phyloP scores from a whole-genome alignment of 2,888 invertebrate species.

The Margaritifera margaritifera region DNA sequence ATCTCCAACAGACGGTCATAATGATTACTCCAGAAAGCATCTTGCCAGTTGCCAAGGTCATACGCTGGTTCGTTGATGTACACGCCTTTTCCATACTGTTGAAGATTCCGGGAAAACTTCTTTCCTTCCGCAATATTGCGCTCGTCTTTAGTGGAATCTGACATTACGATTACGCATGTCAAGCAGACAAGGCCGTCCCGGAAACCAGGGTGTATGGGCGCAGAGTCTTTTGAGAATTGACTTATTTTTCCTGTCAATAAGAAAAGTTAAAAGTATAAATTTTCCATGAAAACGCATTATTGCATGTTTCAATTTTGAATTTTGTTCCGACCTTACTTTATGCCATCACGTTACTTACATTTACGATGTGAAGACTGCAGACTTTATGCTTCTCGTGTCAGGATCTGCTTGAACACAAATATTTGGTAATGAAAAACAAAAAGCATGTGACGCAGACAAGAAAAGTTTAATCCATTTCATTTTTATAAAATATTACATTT shows the following conservation, averaged over 20 bases:
- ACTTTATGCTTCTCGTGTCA: too few relatives aligned
- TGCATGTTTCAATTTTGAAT: too few relatives aligned
- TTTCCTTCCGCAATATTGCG: constrained; percentile 3
- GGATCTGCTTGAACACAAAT: too few relatives aligned
- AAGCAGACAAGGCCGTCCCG: constrained; percentile 6
- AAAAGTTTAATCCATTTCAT: too few relatives aligned
- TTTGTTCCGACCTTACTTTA: too few relatives aligned
- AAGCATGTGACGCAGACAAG: too few relatives aligned
- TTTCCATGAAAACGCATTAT: too few relatives aligned
- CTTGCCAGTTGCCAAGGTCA: constrained; percentile 47
- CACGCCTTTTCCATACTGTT: constrained; percentile 36
- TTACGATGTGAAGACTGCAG: too few relatives aligned
- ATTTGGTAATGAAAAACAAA: too few relatives aligned
- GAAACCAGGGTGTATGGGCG: constrained; percentile 12
- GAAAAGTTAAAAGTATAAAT: neutral
- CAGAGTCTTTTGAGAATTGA: constrained; percentile 6
- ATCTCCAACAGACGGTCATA: constrained; percentile 44
- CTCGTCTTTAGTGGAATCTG: neutral
- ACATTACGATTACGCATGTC: constrained; percentile 8
- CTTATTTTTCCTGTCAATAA: constrained; percentile 17
- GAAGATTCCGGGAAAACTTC: constrained; percentile 10
- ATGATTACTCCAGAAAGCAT: constrained; percentile 49
- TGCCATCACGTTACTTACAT: too few relatives aligned
- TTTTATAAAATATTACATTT: too few relatives aligned
- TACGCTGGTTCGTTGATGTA: constrained; percentile 50